These are phyloP conservation scores for Philhelius pedissequus DNA, from an alignment of 2,888 invertebrate genomes.

Conservation along the genomic window DNA sequence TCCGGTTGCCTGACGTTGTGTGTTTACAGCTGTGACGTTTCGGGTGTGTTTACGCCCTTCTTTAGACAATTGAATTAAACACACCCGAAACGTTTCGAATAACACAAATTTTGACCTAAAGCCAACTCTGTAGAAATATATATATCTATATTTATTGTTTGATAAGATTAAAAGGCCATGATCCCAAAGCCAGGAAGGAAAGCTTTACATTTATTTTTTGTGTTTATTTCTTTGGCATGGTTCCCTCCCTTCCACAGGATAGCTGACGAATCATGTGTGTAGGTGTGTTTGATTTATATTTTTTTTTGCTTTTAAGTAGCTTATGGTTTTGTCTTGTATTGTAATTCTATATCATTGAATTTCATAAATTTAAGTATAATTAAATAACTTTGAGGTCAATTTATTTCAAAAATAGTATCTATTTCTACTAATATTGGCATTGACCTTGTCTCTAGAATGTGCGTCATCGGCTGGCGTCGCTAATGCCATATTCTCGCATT, in stretches of 20 bases:
- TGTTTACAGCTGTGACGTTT: too few relatives aligned
- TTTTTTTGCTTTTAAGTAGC: neutral
- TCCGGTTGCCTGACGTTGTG: slow-evolving; percentile 5
- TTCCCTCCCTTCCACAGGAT: neutral
- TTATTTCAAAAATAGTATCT: neutral
- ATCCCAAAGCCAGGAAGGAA: too few relatives aligned
- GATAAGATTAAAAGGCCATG: too few relatives aligned
- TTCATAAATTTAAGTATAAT: neutral
- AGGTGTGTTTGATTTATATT: neutral
- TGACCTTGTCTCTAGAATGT: too few relatives aligned
- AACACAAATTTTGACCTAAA: too few relatives aligned
- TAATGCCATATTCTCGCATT: neutral
- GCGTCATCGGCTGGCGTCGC: neutral
- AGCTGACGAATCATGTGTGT: too few relatives aligned
- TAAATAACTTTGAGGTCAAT: neutral
- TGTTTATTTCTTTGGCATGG: neutral
- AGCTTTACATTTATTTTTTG: neutral
- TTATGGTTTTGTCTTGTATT: neutral
- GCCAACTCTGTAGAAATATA: too few relatives aligned
- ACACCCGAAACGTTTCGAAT: too few relatives aligned
- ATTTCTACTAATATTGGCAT: neutral
- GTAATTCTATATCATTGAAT: neutral
- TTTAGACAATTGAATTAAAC: too few relatives aligned
- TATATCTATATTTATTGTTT: too few relatives aligned
- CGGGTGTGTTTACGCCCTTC: too few relatives aligned